Conservation (phyloP, 2,888 invertebrate species). For the Diaperis boleti region DNA sequence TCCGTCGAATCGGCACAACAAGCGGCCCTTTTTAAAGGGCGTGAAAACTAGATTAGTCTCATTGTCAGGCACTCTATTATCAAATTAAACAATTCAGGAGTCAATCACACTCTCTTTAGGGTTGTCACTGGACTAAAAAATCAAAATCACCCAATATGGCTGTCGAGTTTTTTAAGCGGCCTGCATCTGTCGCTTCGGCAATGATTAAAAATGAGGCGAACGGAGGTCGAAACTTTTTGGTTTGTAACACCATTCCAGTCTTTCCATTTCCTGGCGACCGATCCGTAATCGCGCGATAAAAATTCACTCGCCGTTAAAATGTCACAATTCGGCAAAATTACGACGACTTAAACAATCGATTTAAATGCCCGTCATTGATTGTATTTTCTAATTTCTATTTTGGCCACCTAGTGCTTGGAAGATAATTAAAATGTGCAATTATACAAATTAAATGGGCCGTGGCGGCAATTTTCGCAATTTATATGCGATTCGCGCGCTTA, state of each 20-base stretch:
- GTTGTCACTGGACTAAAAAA: slow-evolving; percentile 43
- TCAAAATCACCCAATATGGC: slow-evolving; percentile 43
- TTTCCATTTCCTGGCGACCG: not conserved
- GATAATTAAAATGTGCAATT: slow-evolving; percentile 37
- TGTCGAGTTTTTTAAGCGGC: slow-evolving; percentile 1
- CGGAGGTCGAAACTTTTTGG: no score
- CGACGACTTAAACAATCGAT: slow-evolving; percentile 7
- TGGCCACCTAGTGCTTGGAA: slow-evolving; percentile 21
- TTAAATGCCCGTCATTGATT: slow-evolving; percentile 9
- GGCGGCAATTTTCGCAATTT: slow-evolving; percentile 46
- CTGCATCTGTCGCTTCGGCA: slow-evolving; percentile 25
- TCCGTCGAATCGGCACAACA: slow-evolving; percentile 53
- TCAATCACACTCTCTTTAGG: slow-evolving; percentile 59
- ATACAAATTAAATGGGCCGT: slow-evolving; percentile 35
- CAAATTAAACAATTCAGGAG: slow-evolving; percentile 61
- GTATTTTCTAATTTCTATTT: slow-evolving; percentile 34
- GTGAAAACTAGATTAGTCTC: slow-evolving; percentile 60
- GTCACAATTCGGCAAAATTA: slow-evolving; percentile 15
- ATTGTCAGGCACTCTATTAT: slow-evolving; percentile 58
- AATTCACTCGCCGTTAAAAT: slow-evolving; percentile 15
- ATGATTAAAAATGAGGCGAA: no score
- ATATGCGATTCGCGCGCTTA: slow-evolving; percentile 48
- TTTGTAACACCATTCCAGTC: not conserved
- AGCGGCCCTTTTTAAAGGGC: slow-evolving; percentile 52
- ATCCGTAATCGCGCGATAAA: slow-evolving; percentile 11